Evolutionary conservation across 2,113 vertebrate genomes (phyloP).

Genomic region (Telmatochromis sp.): DNA sequence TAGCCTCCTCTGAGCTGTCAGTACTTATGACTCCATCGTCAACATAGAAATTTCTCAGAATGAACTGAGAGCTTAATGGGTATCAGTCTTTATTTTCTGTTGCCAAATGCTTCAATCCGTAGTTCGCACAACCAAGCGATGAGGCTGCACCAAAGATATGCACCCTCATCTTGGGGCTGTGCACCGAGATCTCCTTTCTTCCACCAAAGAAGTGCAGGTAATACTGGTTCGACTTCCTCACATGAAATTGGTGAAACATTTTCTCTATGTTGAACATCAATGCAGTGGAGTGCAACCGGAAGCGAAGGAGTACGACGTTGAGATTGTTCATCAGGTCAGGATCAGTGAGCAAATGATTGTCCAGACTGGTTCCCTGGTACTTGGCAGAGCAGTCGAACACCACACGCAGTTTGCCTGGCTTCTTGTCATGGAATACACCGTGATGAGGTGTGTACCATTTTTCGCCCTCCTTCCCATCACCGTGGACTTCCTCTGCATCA

Average conservation of each 20-base stretch:
- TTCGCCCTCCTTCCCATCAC: neutral
- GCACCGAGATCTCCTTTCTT: neutral
- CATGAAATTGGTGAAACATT: neutral
- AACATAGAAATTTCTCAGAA: neutral
- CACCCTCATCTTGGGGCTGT: neutral
- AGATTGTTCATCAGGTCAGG: neutral
- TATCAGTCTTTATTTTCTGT: neutral
- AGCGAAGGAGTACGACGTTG: neutral
- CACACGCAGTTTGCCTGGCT: neutral
- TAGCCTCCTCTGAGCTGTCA: neutral
- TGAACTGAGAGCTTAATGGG: neutral
- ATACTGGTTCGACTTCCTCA: neutral
- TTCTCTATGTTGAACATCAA: neutral
- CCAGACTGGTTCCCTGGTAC: neutral
- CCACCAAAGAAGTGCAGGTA: rapidly evolving
- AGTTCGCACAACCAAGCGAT: neutral
- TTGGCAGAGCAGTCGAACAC: neutral
- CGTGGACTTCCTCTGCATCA: neutral
- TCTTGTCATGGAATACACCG: neutral
- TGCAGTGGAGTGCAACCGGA: neutral
- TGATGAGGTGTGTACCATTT: neutral
- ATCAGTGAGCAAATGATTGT: neutral
- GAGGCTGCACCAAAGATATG: neutral
- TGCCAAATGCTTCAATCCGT: neutral
- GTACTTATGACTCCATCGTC: neutral